phyloP scores from a whole-genome alignment of 2,888 invertebrate species.

The Automeris io region DNA sequence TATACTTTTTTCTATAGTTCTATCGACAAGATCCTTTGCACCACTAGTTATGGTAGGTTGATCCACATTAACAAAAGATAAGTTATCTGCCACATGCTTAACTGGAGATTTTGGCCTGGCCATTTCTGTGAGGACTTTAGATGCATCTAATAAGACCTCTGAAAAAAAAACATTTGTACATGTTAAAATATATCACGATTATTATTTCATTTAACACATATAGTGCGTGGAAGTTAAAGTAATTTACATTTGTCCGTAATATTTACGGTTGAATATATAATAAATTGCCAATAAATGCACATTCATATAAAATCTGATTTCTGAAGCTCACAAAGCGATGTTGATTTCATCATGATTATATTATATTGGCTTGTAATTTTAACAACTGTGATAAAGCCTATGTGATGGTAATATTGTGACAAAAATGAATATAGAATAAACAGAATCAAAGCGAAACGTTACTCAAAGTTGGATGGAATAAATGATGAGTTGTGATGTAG shows the following conservation, averaged over 20 bases:
- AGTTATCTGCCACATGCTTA: constrained; percentile 64
- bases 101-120: constrained; percentile 67
- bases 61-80: constrained; percentile 67
- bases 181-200: neutral
- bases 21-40: constrained; percentile 73
- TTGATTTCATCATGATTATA: constrained; percentile 4
- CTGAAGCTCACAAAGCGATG: constrained; percentile 22
- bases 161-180: too few relatives aligned
- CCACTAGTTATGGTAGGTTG: constrained; percentile 74
- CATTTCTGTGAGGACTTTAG: constrained; percentile 51
- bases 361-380: constrained; percentile 1
- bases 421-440: constrained; percentile 48
- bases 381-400: constrained; percentile 43
- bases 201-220: neutral
- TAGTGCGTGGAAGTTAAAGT: constrained; percentile 12
- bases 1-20: constrained; percentile 64
- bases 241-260: neutral
- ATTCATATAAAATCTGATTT: constrained; percentile 1
- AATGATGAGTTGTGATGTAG: constrained; percentile 50
- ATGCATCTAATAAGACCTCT: constrained; percentile 58
- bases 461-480: constrained; percentile 60
- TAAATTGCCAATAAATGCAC: neutral
- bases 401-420: constrained; percentile 39
- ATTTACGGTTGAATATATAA: neutral
- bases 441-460: constrained; percentile 77